These are phyloP conservation scores for Scaeva pyrastri DNA, from an alignment of 2,888 invertebrate species.

Conservation along the genomic window DNA sequence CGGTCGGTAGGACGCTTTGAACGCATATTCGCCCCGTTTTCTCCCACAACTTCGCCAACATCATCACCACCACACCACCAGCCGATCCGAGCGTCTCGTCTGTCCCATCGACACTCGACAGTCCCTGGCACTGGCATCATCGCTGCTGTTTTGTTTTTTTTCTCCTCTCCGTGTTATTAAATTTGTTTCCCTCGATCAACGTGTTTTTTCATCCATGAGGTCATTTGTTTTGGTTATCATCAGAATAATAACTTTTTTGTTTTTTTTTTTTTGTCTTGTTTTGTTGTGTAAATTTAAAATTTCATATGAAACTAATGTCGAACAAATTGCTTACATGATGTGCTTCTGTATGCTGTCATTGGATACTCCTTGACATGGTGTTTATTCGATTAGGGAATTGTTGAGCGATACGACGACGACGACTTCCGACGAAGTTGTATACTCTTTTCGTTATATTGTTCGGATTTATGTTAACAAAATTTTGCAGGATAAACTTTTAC, in stretches of 20 bases:
- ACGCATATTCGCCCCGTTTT: slow-evolving; percentile 64
- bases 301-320: slow-evolving; percentile 70
- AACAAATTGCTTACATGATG: slow-evolving; percentile 74
- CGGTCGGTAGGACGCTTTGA: slow-evolving; percentile 60
- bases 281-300: slow-evolving; percentile 69
- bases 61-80: neutral
- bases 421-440: neutral
- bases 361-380: slow-evolving; percentile 42
- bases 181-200: slow-evolving; percentile 45
- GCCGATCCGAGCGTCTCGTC: neutral
- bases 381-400: slow-evolving; percentile 37
- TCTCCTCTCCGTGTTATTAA: slow-evolving; percentile 40
- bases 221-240: slow-evolving; percentile 69
- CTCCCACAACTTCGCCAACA: slow-evolving; percentile 54
- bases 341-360: slow-evolving; percentile 68
- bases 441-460: too few species aligned
- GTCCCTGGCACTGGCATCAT: neutral
- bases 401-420: slow-evolving; percentile 18
- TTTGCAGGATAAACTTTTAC: neutral
- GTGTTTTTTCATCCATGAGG: slow-evolving; percentile 58
- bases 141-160: too few species aligned
- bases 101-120: neutral
- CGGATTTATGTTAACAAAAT: slow-evolving; percentile 1
- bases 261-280: slow-evolving; percentile 25
- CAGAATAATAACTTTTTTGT: slow-evolving; percentile 61